A percentile compares a stretch with the other conserved stretches of the same genome.
phyloP scores from a whole-genome alignment of 2,797 vertebrate genomes.

The Acanthurus leucopareius region DNA sequence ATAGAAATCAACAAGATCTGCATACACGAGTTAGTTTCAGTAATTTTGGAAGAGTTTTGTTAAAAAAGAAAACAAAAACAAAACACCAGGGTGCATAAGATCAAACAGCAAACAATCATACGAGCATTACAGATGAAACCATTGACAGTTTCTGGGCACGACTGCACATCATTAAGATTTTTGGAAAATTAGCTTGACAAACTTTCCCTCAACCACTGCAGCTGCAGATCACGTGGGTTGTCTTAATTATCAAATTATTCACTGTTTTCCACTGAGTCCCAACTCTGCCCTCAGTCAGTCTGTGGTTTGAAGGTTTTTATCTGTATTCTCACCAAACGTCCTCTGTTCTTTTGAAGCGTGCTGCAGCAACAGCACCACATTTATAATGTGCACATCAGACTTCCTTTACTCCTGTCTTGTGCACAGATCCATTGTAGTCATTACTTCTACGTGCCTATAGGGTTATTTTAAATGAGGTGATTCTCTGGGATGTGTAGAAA shows the following conservation, averaged over 20 bases:
- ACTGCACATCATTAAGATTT: slow-evolving; percentile 45
- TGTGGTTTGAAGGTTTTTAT: slow-evolving; percentile 25
- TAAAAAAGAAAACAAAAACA: too few species aligned
- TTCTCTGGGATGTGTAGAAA: slow-evolving; percentile 46
- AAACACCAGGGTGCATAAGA: neutral
- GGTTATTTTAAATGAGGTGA: slow-evolving; percentile 65
- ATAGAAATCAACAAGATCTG: neutral
- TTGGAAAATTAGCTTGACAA: slow-evolving; percentile 19
- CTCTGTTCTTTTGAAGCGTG: slow-evolving; percentile 11
- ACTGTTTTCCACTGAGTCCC: slow-evolving; percentile 39
- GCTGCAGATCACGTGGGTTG: slow-evolving; percentile 49
- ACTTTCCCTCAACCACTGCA: slow-evolving; percentile 36
- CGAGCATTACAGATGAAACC: slow-evolving; percentile 53
- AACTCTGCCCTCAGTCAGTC: slow-evolving; percentile 5
- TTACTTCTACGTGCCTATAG: slow-evolving; percentile 60
- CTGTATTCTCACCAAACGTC: slow-evolving; percentile 24
- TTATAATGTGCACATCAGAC: neutral
- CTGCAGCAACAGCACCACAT: slow-evolving; percentile 22
- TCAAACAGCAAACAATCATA: slow-evolving; percentile 42
- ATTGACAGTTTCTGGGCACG: slow-evolving; percentile 44
- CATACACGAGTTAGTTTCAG: neutral
- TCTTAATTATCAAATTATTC: slow-evolving; percentile 50
- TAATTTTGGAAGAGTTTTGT: neutral
- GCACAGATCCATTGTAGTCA: slow-evolving; percentile 61
- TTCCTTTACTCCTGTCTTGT: slow-evolving; percentile 34